Base-by-base conservation (phyloP, 2,888 invertebrate species). In the Eubasilissa splendida region DNA sequence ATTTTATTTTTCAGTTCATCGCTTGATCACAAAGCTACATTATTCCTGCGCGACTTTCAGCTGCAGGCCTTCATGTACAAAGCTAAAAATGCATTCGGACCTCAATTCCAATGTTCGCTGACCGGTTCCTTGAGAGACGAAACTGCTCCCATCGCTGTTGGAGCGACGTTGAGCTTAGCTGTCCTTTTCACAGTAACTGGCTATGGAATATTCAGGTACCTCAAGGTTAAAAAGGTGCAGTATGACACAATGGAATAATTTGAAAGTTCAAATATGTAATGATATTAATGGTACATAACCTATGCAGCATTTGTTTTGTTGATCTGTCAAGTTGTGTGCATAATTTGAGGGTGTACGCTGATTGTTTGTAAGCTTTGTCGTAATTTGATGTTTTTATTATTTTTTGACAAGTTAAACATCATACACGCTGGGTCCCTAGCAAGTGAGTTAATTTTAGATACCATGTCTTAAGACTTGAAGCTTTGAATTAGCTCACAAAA, bases 31-130 rank as follows among this genome's bases (percentile, higher is more conserved):
- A 91, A 91, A 78, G 94, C 93, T 0, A 93, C 92, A 65, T 88
- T 95, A 0, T 92, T 93, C 85, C 89, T 95, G 12, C 91, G 94
- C 42, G 93, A 94, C 84, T 90, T 96, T 89, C 93, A 94, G 81
- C 91, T 97, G 80, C 97, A 97, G 86, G 96, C 97, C 42, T 97
- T 97, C 88, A 96, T 96, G 93, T 96, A 95, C 88, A 95, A 95
- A 87, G 94, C 94, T 66, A 93, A 94, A 63, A 92, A 92, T 0
- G 91, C 91, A 83, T 93, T 95, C 86, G 95, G 94, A 0, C 91
- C 92, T 0, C 91, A 93, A 1, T 94, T 94, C 89, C 92, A 93
- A 83, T 95, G 95, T 86, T 91, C 90, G 76, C 89, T 91, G 58
- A 87, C 90, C 75, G 90, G 90, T 83, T 89, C 89, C 54, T 90